Evolutionary conservation across 1,140 invertebrate species (phyloP).

Genomic region (Heliconius eleuchia): DNA sequence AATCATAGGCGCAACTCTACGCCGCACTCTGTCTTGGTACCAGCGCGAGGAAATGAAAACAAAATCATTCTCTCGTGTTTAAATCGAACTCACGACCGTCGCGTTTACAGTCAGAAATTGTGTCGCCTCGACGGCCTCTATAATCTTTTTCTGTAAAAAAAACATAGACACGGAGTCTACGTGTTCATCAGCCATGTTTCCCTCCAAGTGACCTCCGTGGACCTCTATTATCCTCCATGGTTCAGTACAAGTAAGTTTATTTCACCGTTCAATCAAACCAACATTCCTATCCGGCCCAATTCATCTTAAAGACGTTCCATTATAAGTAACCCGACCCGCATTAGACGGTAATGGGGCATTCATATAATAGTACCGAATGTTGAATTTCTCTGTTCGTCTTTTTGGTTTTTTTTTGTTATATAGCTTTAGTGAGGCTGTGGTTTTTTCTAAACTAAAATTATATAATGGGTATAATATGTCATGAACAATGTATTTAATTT

Average conservation of each 20-base stretch:
- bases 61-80: no score
- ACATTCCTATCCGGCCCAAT: conserved; percentile 59
- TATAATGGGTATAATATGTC: no score
- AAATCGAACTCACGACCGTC: no score
- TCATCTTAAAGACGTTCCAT: conserved; percentile 60
- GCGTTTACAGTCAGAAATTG: no score
- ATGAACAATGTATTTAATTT: no score
- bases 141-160: background rate
- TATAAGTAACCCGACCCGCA: conserved; percentile 54
- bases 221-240: conserved; percentile 16
- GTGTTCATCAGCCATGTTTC: conserved; percentile 13
- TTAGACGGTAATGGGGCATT: conserved; percentile 51
- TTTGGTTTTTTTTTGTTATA: background rate
- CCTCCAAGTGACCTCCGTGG: conserved; percentile 15
- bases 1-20: no score
- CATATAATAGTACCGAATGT: conserved; percentile 29
- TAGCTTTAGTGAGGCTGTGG: background rate
- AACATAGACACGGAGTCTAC: background rate
- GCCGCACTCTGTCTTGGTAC: no score
- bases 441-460: no score
- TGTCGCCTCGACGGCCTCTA: no score
- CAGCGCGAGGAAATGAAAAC: no score
- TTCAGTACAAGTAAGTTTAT: conserved; percentile 4
- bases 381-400: conserved; percentile 5
- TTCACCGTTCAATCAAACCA: conserved; percentile 34